Evolutionary conservation across 2,797 vertebrate species (phyloP).

Genomic region (Rhinatrema bivittatum): DNA sequence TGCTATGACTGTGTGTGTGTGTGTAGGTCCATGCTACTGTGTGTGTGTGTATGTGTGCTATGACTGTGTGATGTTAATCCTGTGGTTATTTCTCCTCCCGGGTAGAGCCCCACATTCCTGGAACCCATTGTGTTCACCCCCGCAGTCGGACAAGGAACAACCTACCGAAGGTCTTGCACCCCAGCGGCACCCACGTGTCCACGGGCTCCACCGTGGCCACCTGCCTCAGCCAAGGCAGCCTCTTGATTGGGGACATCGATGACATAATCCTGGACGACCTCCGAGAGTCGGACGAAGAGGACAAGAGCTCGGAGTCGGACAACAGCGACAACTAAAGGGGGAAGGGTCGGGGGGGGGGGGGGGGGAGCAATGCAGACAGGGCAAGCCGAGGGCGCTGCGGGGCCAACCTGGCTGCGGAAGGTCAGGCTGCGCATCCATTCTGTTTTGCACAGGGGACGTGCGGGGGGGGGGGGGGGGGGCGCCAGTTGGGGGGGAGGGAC

Average conservation of each 20-base stretch:
- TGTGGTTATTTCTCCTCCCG: neutral
- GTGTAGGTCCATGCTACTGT: too few species aligned
- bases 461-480: too few species aligned
- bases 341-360: too few species aligned
- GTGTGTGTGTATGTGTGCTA: too few species aligned
- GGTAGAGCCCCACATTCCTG: slow-evolving; percentile 54
- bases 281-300: slow-evolving; percentile 38
- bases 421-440: too few species aligned
- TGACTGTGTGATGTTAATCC: too few species aligned
- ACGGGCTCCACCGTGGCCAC: slow-evolving; percentile 67
- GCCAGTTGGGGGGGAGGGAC: too few species aligned
- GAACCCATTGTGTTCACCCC: slow-evolving; percentile 59
- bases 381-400: too few species aligned
- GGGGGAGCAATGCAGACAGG: too few species aligned
- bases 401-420: too few species aligned
- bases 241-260: slow-evolving; percentile 37
- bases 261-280: slow-evolving; percentile 58
- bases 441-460: too few species aligned
- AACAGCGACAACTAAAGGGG: neutral
- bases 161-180: slow-evolving; percentile 51
- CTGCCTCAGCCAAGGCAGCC: slow-evolving; percentile 63
- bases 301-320: slow-evolving; percentile 17
- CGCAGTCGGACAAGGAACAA: slow-evolving; percentile 46
- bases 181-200: slow-evolving; percentile 52
- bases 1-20: too few species aligned